Percentiles rank a stretch among this genome's conserved stretches.
Conservation (phyloP, 1,140 invertebrate species). For the Drosophila subobscura region DNA sequence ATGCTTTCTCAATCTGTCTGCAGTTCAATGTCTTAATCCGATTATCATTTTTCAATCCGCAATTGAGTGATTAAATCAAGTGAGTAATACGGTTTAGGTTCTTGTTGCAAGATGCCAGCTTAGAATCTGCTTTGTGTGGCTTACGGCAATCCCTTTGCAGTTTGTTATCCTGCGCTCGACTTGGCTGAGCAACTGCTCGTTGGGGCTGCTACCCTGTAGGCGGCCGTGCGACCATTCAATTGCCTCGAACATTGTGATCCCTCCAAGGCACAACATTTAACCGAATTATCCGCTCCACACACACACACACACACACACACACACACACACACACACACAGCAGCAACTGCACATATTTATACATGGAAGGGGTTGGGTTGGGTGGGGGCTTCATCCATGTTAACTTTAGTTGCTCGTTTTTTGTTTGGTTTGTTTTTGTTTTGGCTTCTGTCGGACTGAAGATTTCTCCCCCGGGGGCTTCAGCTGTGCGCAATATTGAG, state of each 20-base stretch:
- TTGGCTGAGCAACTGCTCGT: too few relatives aligned
- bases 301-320: neutral
- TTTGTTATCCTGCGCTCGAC: too few relatives aligned
- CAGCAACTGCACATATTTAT: neutral
- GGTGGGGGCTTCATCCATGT: constrained; percentile 11
- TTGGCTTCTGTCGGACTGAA: constrained; percentile 35
- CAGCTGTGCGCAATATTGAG: constrained; percentile 50
- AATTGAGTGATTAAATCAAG: too few relatives aligned
- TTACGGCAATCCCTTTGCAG: too few relatives aligned
- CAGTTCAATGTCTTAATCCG: too few relatives aligned
- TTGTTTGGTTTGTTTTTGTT: constrained; percentile 35
- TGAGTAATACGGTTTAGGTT: too few relatives aligned
- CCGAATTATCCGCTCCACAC: constrained; percentile 3
- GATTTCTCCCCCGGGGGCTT: constrained; percentile 17
- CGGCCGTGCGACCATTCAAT: neutral
- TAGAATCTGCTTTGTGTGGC: too few relatives aligned
- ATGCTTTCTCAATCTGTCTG: too few relatives aligned
- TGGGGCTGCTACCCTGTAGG: neutral
- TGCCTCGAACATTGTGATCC: constrained; percentile 3
- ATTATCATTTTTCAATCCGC: too few relatives aligned
- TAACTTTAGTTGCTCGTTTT: constrained; percentile 32
- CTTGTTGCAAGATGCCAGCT: too few relatives aligned
- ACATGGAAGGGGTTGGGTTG: too few relatives aligned
- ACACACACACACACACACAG: constrained; percentile 6
- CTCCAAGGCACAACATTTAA: constrained; percentile 29